phyloP scores from a whole-genome alignment of 2,888 invertebrate genomes.

The Cerceris ruficornis region DNA sequence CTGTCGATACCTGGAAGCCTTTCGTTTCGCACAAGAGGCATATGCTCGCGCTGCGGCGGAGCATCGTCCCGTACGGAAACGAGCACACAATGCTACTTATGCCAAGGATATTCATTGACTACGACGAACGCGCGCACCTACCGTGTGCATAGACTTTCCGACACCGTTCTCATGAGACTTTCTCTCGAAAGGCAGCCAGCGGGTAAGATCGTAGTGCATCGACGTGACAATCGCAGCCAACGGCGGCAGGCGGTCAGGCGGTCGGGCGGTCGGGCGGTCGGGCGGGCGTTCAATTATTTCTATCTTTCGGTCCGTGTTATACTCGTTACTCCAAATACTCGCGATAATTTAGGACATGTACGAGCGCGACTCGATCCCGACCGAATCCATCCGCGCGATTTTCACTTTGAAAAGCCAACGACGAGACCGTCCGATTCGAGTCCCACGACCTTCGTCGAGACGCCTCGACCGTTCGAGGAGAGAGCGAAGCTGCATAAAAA shows the following conservation, averaged over 20 bases:
- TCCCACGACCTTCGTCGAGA: too few species aligned
- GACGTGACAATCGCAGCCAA: too few species aligned
- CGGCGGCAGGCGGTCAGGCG: too few species aligned
- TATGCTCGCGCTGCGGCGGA: neutral
- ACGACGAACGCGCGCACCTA: neutral
- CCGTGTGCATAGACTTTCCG: conserved; percentile 1
- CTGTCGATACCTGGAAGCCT: too few species aligned
- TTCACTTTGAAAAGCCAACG: too few species aligned
- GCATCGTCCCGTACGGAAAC: neutral
- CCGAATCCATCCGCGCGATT: too few species aligned
- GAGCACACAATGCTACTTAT: neutral
- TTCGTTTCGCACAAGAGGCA: too few species aligned
- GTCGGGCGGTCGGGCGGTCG: too few species aligned
- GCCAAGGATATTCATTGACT: neutral
- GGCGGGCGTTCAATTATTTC: too few species aligned
- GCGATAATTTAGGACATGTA: neutral
- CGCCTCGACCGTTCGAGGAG: conserved; percentile 4
- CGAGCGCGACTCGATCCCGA: too few species aligned
- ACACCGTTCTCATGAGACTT: conserved; percentile 29
- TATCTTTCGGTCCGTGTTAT: too few species aligned
- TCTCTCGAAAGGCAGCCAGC: neutral
- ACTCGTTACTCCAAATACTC: neutral
- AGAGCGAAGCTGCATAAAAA: conserved; percentile 46
- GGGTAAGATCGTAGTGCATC: neutral
- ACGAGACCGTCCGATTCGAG: too few species aligned